Base-by-base conservation (phyloP, 1,140 invertebrate genomes). In the Bombus confusus region DNA sequence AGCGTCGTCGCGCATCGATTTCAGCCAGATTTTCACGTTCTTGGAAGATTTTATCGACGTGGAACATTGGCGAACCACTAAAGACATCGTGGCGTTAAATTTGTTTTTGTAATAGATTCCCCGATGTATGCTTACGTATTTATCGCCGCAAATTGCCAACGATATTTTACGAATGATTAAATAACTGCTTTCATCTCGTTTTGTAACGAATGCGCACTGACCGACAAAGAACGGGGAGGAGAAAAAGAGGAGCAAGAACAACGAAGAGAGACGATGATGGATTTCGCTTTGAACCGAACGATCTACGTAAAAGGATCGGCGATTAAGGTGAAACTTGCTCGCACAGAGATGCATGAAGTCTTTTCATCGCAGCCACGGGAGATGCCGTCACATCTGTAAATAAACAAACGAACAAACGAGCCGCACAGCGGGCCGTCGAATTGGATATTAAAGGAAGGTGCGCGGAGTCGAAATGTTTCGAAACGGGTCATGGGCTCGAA, bases 371-470 rank as follows among this genome's bases (percentile, higher is more conserved):
- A 34, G n/a, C 47, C 59, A 52, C 74, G 74, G 47, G 74, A 59
- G 77, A 69, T n/a, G 64, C 64, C 64, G 78, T 68, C 78, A 25
- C 43, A 80, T 52, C 37, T n/a, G 78, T 41, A 34, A 80, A 71
- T 80, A 80, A 80, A 79, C 77, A 79, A 68, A 75, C 41, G 72
- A 41, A 76, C 74, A 83, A 66, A 68, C 68, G n/a, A 22, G 12
- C 10, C 25, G 47, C 41, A 43, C 78, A 73, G n/a, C 31, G 43
- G 41, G 78, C 64, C 64, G 28, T 66, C 80, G 31, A 66, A 47
- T 62, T 47, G 18, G 28, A 25, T 13, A 39, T 80, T 69, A 64
- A 75, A 28, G 41, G 73, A 41, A 62, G 31, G 39, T 39, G 59
- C 59, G 22, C 13, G 39, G 25, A 37, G 18, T 39, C 39, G 47